Evolutionary conservation across 2,797 vertebrate species (phyloP).

Genomic region (Sebastes diaconus): DNA sequence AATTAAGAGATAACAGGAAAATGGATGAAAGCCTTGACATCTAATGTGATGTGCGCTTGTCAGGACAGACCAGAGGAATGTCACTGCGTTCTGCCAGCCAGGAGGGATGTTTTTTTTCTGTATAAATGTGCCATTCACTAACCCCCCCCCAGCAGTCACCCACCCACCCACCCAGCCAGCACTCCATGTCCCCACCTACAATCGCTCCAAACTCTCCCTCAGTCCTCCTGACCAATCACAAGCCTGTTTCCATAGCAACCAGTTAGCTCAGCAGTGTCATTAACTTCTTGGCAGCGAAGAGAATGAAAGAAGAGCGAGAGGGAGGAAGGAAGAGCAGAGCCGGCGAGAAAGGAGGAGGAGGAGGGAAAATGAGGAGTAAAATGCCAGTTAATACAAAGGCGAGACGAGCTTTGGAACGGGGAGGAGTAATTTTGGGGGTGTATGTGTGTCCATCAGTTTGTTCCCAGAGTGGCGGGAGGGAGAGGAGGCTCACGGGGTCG

Average conservation of each 20-base stretch:
- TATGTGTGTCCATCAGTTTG: slow-evolving; percentile 6
- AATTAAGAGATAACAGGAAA: slow-evolving; percentile 4
- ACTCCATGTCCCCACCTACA: slow-evolving; percentile 60
- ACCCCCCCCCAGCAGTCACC: neutral
- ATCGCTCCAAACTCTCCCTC: slow-evolving; percentile 60
- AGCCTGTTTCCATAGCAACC: slow-evolving; percentile 77
- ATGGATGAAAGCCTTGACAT: slow-evolving; percentile 24
- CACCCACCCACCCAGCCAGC: slow-evolving; percentile 36
- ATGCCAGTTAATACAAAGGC: slow-evolving; percentile 52
- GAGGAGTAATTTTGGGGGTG: neutral
- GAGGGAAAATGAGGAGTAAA: slow-evolving; percentile 44
- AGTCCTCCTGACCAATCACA: slow-evolving; percentile 66
- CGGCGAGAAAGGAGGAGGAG: slow-evolving; percentile 1
- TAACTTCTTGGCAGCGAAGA: slow-evolving; percentile 77
- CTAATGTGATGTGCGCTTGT: slow-evolving; percentile 11
- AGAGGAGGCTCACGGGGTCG: neutral
- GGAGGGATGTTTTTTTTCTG: slow-evolving; percentile 17
- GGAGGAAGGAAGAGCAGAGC: slow-evolving; percentile 48
- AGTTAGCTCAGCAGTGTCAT: slow-evolving; percentile 74
- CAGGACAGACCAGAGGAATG: slow-evolving; percentile 38
- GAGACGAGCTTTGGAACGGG: slow-evolving; percentile 15
- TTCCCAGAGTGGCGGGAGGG: neutral
- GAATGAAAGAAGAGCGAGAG: slow-evolving; percentile 71
- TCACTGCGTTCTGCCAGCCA: slow-evolving; percentile 33
- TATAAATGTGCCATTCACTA: slow-evolving; percentile 42